These are phyloP conservation scores for Clanis bilineata DNA, from an alignment of 2,888 invertebrate genomes.

Conservation along the genomic window DNA sequence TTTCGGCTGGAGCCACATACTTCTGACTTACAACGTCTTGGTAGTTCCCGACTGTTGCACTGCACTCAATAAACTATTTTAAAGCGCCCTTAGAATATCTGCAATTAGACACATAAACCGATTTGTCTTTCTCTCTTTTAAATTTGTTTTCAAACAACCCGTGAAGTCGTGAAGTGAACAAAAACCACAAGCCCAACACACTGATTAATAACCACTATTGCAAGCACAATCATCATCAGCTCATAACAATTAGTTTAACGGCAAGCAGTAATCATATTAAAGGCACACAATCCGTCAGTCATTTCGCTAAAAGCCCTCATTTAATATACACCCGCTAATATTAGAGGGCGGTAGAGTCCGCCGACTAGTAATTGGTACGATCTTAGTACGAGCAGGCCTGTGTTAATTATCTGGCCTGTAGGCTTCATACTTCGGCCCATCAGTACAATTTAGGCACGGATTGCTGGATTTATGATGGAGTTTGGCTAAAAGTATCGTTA, in stretches of 20 bases:
- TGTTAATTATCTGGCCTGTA: slow-evolving; percentile 5
- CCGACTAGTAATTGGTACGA: neutral
- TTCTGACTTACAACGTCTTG: too few species aligned
- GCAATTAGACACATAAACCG: too few species aligned
- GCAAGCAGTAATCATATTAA: slow-evolving; percentile 10
- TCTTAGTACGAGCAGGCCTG: slow-evolving; percentile 1
- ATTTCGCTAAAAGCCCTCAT: slow-evolving; percentile 11
- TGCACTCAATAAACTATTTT: too few species aligned
- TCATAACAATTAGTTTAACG: neutral
- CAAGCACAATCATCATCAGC: neutral
- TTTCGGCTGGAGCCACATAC: too few species aligned
- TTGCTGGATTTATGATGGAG: slow-evolving; percentile 1
- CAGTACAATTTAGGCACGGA: neutral
- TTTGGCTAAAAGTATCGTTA: neutral
- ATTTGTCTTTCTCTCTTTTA: too few species aligned
- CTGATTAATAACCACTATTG: neutral
- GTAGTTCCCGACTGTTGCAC: too few species aligned
- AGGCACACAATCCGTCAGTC: slow-evolving; percentile 6
- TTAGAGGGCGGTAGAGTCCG: neutral
- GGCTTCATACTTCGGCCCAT: neutral
- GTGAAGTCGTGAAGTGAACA: too few species aligned
- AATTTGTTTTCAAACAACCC: too few species aligned
- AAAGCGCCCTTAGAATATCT: too few species aligned
- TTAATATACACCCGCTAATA: slow-evolving; percentile 11
- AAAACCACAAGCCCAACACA: neutral